Evolutionary conservation across 2,797 vertebrate genomes (phyloP).

Genomic region (Sparidentex hasta): DNA sequence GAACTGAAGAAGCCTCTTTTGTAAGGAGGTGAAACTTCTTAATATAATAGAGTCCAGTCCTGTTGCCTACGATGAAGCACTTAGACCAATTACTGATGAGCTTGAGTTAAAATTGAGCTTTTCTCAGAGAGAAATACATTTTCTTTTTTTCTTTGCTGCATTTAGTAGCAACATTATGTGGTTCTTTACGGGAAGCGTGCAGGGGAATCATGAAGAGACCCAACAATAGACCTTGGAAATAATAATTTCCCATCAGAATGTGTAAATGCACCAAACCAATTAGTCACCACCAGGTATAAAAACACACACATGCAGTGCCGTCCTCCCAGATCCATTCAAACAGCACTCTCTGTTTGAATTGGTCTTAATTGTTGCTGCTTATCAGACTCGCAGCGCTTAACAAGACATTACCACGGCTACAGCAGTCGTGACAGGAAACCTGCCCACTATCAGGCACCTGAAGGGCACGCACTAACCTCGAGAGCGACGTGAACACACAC

Average conservation of each 20-base stretch:
- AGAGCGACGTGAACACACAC: not conserved
- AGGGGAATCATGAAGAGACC: not conserved
- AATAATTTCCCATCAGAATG: not conserved
- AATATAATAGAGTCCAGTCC: no score
- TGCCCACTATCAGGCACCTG: constrained; percentile 26
- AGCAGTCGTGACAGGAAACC: constrained; percentile 36
- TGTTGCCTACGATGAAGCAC: no score
- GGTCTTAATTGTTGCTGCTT: constrained; percentile 45
- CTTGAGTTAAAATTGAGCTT: not conserved
- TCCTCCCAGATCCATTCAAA: not conserved
- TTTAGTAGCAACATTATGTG: not conserved
- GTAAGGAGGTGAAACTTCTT: no score
- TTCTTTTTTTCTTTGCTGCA: no score
- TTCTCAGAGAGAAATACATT: not conserved
- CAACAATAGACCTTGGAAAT: no score
- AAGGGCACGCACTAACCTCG: constrained; percentile 30
- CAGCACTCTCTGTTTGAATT: constrained; percentile 36
- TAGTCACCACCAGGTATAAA: not conserved
- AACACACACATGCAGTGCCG: not conserved
- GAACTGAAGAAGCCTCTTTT: no score
- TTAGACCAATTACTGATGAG: no score
- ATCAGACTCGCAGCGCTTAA: constrained; percentile 50
- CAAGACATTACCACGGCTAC: constrained; percentile 31
- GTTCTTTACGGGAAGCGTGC: not conserved
- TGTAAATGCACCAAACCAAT: not conserved